Evolutionary conservation across 2,888 invertebrate genomes (phyloP).

Genomic region (Sinhomidia bicolor): DNA sequence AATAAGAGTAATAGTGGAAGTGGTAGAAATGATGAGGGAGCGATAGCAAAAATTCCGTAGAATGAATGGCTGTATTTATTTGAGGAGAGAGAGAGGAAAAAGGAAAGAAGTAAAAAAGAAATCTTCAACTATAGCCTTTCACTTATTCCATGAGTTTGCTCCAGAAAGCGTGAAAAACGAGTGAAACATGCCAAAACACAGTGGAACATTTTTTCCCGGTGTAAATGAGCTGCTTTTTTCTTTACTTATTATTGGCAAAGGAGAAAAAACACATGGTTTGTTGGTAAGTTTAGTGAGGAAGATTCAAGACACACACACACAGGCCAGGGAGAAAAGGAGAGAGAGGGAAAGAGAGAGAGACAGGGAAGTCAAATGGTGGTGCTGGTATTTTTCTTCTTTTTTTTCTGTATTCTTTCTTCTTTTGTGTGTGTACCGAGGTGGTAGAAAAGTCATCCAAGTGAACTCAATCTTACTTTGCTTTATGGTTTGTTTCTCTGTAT

Average conservation of each 20-base stretch:
- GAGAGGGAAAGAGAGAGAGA: too few species aligned
- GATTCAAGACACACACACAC: not conserved
- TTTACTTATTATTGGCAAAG: constrained; percentile 54
- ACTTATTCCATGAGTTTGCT: constrained; percentile 65
- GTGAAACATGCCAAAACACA: constrained; percentile 72
- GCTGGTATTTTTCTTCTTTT: constrained; percentile 33
- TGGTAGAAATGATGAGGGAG: constrained; percentile 24
- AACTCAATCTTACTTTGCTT: constrained; percentile 68
- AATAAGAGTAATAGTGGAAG: too few species aligned
- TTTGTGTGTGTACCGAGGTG: constrained; percentile 47
- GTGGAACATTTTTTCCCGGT: constrained; percentile 71
- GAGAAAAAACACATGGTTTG: constrained; percentile 56
- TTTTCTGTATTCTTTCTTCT: too few species aligned
- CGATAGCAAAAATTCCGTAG: not conserved
- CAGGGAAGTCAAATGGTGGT: constrained; percentile 31
- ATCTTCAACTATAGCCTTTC: constrained; percentile 33
- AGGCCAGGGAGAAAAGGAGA: too few species aligned
- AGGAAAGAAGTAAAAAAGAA: not conserved
- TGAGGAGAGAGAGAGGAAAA: too few species aligned
- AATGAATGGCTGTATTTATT: constrained; percentile 32
- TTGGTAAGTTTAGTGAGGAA: constrained; percentile 21
- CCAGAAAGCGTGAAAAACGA: constrained; percentile 70
- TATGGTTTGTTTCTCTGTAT: constrained; percentile 63
- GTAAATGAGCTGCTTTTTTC: constrained; percentile 63
- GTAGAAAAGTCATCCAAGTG: constrained; percentile 67